Evolutionary conservation across 2,113 vertebrate species (phyloP).

Genomic region (Choloepus hoffmanni): DNA sequence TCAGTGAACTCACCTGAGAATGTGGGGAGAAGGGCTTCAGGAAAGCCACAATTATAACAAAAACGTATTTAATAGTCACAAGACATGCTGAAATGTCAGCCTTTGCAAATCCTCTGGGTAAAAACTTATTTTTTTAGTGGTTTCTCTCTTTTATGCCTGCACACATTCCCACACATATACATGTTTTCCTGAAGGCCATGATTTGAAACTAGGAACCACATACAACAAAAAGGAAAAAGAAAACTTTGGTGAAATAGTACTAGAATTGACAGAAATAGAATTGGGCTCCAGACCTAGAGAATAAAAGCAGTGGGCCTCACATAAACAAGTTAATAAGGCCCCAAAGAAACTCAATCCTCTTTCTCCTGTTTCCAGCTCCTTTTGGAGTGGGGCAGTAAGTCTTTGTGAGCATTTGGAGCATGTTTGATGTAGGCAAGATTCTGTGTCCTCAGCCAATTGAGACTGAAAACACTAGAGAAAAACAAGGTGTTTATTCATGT

Average conservation of each 20-base stretch:
- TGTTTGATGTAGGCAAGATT: neutral
- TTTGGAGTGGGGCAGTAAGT: neutral
- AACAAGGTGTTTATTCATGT: neutral
- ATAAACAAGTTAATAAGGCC: neutral
- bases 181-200: constrained; percentile 32
- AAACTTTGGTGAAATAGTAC: neutral
- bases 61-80: neutral
- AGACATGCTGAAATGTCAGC: neutral
- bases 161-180: neutral
- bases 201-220: constrained; percentile 52
- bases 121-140: constrained; percentile 4
- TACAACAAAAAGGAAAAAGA: constrained; percentile 1
- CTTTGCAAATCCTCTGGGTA: constrained; percentile 29
- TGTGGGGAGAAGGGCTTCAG: neutral
- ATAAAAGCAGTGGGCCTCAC: neutral
- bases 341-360: neutral
- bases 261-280: constrained; percentile 15
- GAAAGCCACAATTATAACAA: neutral
- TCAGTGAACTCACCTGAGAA: constrained; percentile 25
- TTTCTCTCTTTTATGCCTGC: constrained; percentile 25
- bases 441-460: constrained; percentile 13
- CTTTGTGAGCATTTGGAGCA: neutral
- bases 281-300: neutral
- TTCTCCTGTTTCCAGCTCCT: neutral
- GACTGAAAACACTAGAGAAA: neutral